phyloP scores from a whole-genome alignment of 2,113 vertebrate species.

The Pyxicephalus adspersus region DNA sequence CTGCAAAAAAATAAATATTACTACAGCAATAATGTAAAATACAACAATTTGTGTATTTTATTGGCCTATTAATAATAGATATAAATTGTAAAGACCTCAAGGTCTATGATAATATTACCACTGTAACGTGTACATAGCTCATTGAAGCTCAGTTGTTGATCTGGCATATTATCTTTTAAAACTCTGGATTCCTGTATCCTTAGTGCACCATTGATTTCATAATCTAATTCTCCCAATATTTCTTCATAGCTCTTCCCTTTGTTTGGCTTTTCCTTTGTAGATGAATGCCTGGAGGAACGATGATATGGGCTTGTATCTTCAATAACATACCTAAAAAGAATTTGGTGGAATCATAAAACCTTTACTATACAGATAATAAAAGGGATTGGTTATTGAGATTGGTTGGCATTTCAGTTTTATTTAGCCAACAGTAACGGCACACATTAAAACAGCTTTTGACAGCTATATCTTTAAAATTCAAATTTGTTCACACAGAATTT shows the following conservation, averaged over 20 bases:
- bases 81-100: background rate
- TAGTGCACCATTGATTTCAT: slow-evolving; percentile 79
- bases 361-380: too few relatives aligned
- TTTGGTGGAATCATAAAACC: background rate
- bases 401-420: too few relatives aligned
- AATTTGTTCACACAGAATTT: too few relatives aligned
- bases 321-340: slow-evolving; percentile 82
- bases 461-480: too few relatives aligned
- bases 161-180: slow-evolving; percentile 85
- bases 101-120: slow-evolving; percentile 68
- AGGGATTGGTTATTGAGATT: too few relatives aligned
- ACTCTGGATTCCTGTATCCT: slow-evolving; percentile 71
- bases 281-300: slow-evolving; percentile 77
- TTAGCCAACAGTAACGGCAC: too few relatives aligned
- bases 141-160: slow-evolving; percentile 87
- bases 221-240: slow-evolving; percentile 80
- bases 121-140: slow-evolving; percentile 86
- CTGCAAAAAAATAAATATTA: too few relatives aligned
- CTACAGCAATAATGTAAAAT: too few relatives aligned
- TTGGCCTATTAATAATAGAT: background rate
- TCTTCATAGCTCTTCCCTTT: slow-evolving; percentile 70
- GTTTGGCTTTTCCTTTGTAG: slow-evolving; percentile 59
- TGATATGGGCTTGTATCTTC: slow-evolving; percentile 88
- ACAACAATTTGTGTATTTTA: too few relatives aligned
- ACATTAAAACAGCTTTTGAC: too few relatives aligned